phyloP scores from a whole-genome alignment of 2,888 invertebrate species.

The Amphimallon solstitiale region DNA sequence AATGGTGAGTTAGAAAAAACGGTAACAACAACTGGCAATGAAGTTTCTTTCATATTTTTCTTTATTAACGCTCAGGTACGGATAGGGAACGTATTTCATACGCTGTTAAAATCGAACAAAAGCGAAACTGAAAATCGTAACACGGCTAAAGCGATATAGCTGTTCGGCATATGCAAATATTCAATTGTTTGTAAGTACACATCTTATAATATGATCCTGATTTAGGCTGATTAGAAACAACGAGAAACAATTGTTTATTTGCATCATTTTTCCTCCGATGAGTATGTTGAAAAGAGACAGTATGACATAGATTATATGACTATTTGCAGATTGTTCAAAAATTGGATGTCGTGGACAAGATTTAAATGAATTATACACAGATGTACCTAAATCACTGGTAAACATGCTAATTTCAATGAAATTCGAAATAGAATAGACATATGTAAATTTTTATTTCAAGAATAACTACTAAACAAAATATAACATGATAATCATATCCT shows the following conservation, averaged over 20 bases:
- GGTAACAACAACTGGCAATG: slow-evolving; percentile 49
- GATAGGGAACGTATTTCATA: slow-evolving; percentile 55
- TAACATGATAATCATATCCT: no score
- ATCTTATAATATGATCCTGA: background rate
- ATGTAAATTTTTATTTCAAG: no score
- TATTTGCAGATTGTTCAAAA: slow-evolving; percentile 33
- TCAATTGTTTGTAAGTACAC: slow-evolving; percentile 27
- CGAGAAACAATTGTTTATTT: slow-evolving; percentile 18
- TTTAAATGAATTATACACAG: slow-evolving; percentile 1
- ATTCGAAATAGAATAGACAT: no score
- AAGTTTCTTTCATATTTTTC: slow-evolving; percentile 45
- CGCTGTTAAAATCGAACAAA: slow-evolving; percentile 35
- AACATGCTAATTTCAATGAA: background rate
- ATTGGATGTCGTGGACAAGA: slow-evolving; percentile 4
- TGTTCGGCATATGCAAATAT: slow-evolving; percentile 27
- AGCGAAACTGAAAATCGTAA: slow-evolving; percentile 15
- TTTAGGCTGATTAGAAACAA: slow-evolving; percentile 1
- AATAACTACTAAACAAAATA: no score
- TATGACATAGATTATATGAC: slow-evolving; percentile 36
- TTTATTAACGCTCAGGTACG: slow-evolving; percentile 57
- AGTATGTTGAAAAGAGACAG: slow-evolving; percentile 27
- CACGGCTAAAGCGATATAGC: slow-evolving; percentile 39
- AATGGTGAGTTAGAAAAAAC: slow-evolving; percentile 41
- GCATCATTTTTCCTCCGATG: background rate
- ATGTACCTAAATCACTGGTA: background rate